Conservation (phyloP, 2,797 vertebrate genomes). For the Danio choprae region DNA sequence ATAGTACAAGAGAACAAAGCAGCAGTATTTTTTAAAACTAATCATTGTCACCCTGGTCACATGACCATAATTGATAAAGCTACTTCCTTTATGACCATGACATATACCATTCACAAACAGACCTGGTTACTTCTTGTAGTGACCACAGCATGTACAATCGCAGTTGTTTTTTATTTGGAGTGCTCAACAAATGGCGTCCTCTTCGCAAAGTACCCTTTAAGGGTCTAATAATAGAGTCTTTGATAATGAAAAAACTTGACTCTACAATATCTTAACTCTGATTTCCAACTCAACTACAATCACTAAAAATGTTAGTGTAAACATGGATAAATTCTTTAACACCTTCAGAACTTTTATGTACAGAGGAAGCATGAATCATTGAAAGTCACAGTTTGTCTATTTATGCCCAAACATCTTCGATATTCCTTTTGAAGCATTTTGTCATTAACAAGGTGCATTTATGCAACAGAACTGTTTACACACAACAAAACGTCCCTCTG, state of each 20-base stretch:
- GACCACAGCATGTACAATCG: too few species aligned
- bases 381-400: not conserved
- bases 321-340: conserved; percentile 13
- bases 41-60: too few species aligned
- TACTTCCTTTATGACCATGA: too few species aligned
- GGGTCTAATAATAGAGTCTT: too few species aligned
- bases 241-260: not conserved
- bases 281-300: not conserved
- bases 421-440: conserved; percentile 15
- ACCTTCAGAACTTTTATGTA: not conserved
- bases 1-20: too few species aligned
- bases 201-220: too few species aligned
- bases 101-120: too few species aligned
- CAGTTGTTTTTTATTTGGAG: too few species aligned
- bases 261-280: not conserved
- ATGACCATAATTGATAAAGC: too few species aligned
- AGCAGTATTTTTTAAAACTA: too few species aligned
- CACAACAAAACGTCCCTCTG: not conserved
- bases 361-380: not conserved
- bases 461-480: not conserved
- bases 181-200: too few species aligned
- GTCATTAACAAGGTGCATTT: not conserved
- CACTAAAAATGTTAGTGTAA: not conserved
- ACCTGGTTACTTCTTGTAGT: too few species aligned
- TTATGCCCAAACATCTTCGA: not conserved